A percentile compares a stretch with the other conserved stretches of the same genome.
Conservation (phyloP, 2,888 invertebrate genomes). For the Caenorhabditis uteleia region DNA sequence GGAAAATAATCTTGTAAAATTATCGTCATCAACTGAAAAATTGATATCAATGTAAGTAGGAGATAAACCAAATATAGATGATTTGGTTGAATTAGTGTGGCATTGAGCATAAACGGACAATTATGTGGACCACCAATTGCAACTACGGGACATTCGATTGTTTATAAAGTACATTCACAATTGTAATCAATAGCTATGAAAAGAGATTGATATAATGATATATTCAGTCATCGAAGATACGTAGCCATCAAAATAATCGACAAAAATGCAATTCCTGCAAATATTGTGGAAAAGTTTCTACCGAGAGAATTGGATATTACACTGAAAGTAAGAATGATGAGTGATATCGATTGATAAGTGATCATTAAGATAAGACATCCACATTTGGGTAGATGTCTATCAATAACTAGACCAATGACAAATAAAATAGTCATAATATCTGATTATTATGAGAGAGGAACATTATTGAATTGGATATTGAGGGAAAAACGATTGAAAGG, state of each 20-base stretch:
- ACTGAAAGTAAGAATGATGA: slow-evolving; percentile 15
- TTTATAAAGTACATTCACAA: slow-evolving; percentile 44
- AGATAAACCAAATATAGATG: background rate
- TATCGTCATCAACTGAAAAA: slow-evolving; percentile 21
- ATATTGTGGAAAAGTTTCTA: slow-evolving; percentile 56
- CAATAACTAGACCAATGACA: slow-evolving; percentile 37
- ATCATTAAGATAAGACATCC: slow-evolving; percentile 46
- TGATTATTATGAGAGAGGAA: slow-evolving; percentile 57
- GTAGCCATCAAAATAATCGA: slow-evolving; percentile 62
- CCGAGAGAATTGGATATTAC: slow-evolving; percentile 58
- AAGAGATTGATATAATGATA: background rate
- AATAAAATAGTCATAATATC: slow-evolving; percentile 53
- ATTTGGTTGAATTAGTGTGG: slow-evolving; percentile 8
- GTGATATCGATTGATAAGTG: background rate
- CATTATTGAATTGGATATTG: slow-evolving; percentile 49
- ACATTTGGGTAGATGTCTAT: slow-evolving; percentile 46
- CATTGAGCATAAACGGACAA: slow-evolving; percentile 18
- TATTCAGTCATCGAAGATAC: slow-evolving; percentile 27
- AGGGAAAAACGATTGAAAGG: slow-evolving; percentile 34
- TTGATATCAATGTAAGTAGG: slow-evolving; percentile 24
- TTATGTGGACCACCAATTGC: slow-evolving; percentile 40
- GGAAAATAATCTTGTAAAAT: too few species aligned
- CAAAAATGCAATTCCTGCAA: slow-evolving; percentile 46
- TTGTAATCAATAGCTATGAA: slow-evolving; percentile 9
- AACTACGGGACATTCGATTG: slow-evolving; percentile 48